These are phyloP conservation scores for Hydropotes inermis DNA, from an alignment of 2,113 vertebrate species.

Conservation along the genomic window DNA sequence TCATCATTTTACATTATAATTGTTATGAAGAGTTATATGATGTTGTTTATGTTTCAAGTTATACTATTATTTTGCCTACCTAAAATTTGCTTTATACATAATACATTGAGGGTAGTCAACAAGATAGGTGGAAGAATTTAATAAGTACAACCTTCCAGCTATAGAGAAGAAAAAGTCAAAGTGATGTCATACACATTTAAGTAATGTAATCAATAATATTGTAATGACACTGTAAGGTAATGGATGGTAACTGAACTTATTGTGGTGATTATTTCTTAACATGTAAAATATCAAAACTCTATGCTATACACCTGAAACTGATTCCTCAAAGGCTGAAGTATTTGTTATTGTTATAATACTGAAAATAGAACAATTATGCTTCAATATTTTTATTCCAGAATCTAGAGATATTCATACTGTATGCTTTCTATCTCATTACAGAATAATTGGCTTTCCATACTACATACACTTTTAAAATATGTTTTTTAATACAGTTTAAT, in stretches of 20 bases:
- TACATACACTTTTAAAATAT: background rate
- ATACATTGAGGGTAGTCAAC: background rate
- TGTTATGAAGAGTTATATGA: background rate
- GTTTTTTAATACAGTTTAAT: background rate
- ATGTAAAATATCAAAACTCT: background rate
- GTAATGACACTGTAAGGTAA: background rate
- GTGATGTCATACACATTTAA: background rate
- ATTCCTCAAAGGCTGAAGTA: background rate
- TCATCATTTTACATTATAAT: background rate
- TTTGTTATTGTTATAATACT: background rate
- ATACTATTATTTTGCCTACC: background rate
- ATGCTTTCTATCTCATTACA: background rate
- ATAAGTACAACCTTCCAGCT: background rate
- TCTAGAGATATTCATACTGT: background rate
- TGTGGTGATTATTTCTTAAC: background rate
- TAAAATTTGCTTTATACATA: background rate
- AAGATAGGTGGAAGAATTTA: background rate
- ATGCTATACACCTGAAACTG: background rate
- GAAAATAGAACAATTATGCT: background rate
- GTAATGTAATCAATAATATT: background rate
- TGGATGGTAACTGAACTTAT: background rate
- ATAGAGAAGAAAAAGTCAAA: background rate
- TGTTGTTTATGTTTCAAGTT: background rate
- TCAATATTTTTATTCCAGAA: background rate
- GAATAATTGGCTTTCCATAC: background rate